Evolutionary conservation across 2,797 vertebrate species (phyloP), one percentile per base, ranked within the genome.

Genomic region (Parauchenoglanis ngamensis): DNA sequence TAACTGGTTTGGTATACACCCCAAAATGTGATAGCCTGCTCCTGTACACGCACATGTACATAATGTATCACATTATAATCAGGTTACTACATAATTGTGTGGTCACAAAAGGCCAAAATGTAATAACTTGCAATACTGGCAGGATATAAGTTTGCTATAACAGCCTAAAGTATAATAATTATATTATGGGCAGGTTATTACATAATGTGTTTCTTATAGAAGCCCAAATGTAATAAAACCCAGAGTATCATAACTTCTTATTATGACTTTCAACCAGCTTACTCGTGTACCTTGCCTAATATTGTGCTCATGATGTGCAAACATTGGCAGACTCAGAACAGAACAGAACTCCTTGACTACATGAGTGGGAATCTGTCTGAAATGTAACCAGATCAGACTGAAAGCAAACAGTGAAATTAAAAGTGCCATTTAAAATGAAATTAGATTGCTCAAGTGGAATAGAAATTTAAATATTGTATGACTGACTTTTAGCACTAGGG

Each of bases 261-360:
- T 81, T 81, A 52, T 83, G 46, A 83, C 63, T 83, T 83, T 83
- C 63, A 83, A 54, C 40, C 25, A 35, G 61, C 46, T 68, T 68
- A 19, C 46, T 68, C 46, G 1, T 83, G 35, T 52, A 52, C 63
- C 12, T 35, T 25, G 31, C n/a, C 61, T 68, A 83, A 83, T 83
- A 83, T 68, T 4, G 46, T 83, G 63, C 81, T 68, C 63, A 68
- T 68, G 28, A 68, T 83, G 63, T 83, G 81, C 46, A 67, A 83
- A 83, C 80, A 67, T 67, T 52, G 70, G 80, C 78, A 83, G 63
- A 68, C 61, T 54, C 63, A 3, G 63, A 68, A 28, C 59, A 19
- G 21, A 63, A n/a, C 12, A 82, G 61, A 49, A 83, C 25, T 31
- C n/a, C 61, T 52, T 83, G 80, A 61, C 25, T 49, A 46, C 61